Percentiles rank a stretch among this genome's conserved stretches.
Evolutionary conservation across 1,140 invertebrate species (phyloP).

Genomic region (Asobara japonica): DNA sequence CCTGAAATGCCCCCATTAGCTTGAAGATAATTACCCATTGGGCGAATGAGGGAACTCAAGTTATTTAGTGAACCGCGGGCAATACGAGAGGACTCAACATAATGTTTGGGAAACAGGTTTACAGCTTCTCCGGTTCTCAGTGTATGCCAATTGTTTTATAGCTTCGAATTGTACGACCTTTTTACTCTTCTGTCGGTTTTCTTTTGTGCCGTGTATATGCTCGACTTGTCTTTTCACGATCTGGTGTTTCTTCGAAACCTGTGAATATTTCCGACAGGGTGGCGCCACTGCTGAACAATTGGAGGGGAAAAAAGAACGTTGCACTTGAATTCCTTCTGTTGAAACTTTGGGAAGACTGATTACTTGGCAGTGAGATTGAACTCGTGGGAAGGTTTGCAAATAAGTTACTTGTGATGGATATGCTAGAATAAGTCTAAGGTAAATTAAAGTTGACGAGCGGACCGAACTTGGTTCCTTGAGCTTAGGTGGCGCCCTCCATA

Average conservation of each 20-base stretch:
- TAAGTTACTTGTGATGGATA: too few species aligned
- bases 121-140: slow-evolving; percentile 32
- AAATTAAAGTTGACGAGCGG: too few species aligned
- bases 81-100: not conserved
- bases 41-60: not conserved
- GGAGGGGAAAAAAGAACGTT: not conserved
- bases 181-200: slow-evolving; percentile 13
- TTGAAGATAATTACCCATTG: slow-evolving; percentile 1
- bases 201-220: slow-evolving; percentile 9
- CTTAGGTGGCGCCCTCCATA: too few species aligned
- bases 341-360: not conserved
- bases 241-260: not conserved
- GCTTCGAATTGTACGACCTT: not conserved
- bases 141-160: slow-evolving; percentile 48
- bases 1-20: not conserved
- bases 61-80: slow-evolving; percentile 3
- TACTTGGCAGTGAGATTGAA: not conserved
- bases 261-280: slow-evolving; percentile 10
- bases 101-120: slow-evolving; percentile 42
- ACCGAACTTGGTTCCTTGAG: too few species aligned
- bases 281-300: slow-evolving; percentile 7
- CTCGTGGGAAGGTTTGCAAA: not conserved
- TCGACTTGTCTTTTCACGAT: slow-evolving; percentile 19
- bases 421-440: too few species aligned
- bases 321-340: not conserved